Base-by-base conservation (phyloP, 92 coral and sea anemone species). In the Epizoanthus scotinus region DNA sequence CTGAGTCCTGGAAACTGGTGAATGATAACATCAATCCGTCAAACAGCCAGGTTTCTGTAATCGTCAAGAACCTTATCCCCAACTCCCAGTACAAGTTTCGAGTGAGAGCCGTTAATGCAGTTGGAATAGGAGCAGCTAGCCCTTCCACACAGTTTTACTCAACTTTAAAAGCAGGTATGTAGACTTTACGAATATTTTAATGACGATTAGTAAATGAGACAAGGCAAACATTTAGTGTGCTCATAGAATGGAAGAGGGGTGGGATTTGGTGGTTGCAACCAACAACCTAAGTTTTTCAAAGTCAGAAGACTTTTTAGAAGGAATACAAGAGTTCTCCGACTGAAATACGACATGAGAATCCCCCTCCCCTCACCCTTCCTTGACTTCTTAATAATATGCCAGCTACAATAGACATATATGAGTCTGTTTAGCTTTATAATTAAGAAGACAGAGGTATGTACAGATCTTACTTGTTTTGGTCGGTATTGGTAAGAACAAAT, bases 51-150 rank as follows among this genome's bases (percentile, higher is more conserved):
- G 86, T 92, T 68, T 87, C 97, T 14, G 87, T 91, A 40, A 79
- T 91, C 3, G 89, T 92, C 12, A 73, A 90, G 24, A 84, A 82
- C 63, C 94, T 96, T 18, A 72, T 72, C 34, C 99, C 99, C 2
- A 82, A 88, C 72, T 91, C 99, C 0, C 82, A 78, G 63, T 96
- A 96, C 84, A 93, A 84, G 82, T 96, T 96, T 67, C 91, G 95
- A 67, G 90, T 91, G 15, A 85, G 94, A 38, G 99, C 98, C 27
- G 89, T 81, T 28, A 96, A 96, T 82, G 69, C 63, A 29, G 96
- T 96, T 25, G 99, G 99, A 3, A 77, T 77, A 8, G 94, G 99
- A 2, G 86, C 92, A 0, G 87, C 98, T 55, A 96, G 98, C 50
- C 90, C 81, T 8, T 91, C 91, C 18, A 90, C 98, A 0, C 81